Conservation (phyloP, 2,797 vertebrate species). For the Graptemys geographica region DNA sequence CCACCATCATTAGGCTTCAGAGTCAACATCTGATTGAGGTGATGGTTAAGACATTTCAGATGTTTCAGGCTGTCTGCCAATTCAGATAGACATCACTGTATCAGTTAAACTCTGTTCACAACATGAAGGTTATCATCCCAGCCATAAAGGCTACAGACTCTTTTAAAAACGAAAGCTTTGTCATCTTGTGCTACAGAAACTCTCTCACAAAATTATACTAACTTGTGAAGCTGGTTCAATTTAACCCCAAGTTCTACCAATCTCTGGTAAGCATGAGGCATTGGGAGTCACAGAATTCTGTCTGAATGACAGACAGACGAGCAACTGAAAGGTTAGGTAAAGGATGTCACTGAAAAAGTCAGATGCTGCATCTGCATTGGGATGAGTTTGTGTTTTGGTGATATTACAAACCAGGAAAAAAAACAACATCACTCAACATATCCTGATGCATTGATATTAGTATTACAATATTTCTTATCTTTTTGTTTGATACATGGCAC, state of each 20-base stretch:
- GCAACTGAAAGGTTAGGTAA: neutral
- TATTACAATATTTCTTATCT: neutral
- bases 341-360: neutral
- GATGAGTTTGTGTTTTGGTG: neutral
- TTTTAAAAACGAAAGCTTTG: neutral
- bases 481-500: conserved; percentile 17
- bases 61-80: neutral
- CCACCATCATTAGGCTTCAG: neutral
- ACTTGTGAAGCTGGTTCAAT: neutral
- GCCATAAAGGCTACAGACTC: neutral
- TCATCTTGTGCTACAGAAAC: neutral
- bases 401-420: neutral
- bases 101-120: neutral
- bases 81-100: neutral
- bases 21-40: neutral
- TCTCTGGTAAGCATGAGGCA: neutral
- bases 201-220: neutral
- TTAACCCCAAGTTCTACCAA: accelerated
- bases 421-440: neutral
- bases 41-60: neutral
- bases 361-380: neutral
- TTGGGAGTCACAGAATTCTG: neutral
- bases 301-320: neutral
- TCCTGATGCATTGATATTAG: conserved; percentile 16
- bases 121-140: neutral